Evolutionary conservation across 2,888 invertebrate genomes (phyloP), one percentile per base, ranked within the genome.

Genomic region (Taenaris catops): DNA sequence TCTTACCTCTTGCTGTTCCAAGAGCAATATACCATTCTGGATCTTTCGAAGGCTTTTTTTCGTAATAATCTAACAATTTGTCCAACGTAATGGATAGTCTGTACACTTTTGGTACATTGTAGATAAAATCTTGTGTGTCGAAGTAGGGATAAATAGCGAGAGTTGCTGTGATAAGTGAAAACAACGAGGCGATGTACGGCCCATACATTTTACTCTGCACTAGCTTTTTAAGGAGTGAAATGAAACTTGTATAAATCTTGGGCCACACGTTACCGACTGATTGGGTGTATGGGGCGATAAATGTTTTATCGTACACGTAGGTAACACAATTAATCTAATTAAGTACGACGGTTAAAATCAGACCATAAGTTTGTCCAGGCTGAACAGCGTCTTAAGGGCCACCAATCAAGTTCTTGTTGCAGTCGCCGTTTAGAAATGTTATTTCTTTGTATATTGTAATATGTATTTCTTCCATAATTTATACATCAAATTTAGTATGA

Each of bases 121-220:
- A 86, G 19, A 86, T 84, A 41, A 84, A 84, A 39, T 84, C 86
- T 48, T 86, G 84, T 1, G 86, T 86, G 41, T 86, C 86, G 38
- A 84, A 86, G 41, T 81, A 86, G 1, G 86, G 84, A 44, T 86
- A 86, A 36, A 84, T 83, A 17, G 66, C 63, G n/a, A 48, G 41
- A 34, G 48, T 51, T 5, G 38, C 8, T 11, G 52, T 41, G 2
- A 58, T 39, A 6, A 67, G 28, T 18, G 51, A 43, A 5, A 51
- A 48, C 25, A 76, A 51, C 46, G 71, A 53, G 34, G 55, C 68
- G 55, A 71, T 58, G 44, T 62, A 58, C 53, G 61, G 65, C 44
- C 54, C 46, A 55, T 47, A 63, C 84, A 84, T 84, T 61, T 71
- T 75, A 59, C 33, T 44, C 29, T 28, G 39, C 53, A 80, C 65